Conservation (phyloP, 2,888 invertebrate genomes). For the Dione juno region DNA sequence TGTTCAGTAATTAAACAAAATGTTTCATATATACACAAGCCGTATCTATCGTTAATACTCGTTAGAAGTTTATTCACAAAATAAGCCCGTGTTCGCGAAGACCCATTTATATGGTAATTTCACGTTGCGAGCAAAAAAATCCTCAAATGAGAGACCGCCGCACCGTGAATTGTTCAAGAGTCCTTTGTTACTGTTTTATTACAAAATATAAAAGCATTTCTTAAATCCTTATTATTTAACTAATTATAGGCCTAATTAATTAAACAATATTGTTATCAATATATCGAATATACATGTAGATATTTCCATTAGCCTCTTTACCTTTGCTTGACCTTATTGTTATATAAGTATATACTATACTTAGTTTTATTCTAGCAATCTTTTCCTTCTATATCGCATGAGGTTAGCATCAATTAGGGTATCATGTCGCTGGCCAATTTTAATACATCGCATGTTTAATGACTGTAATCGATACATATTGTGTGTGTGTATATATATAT, state of each 20-base stretch:
- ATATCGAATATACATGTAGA: too few relatives aligned
- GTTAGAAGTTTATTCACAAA: slow-evolving; percentile 21
- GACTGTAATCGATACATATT: too few relatives aligned
- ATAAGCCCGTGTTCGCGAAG: slow-evolving; percentile 31
- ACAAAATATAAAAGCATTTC: slow-evolving; percentile 16
- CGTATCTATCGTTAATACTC: slow-evolving; percentile 22
- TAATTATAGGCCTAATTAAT: background rate
- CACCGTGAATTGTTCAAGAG: slow-evolving; percentile 27
- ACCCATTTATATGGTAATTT: slow-evolving; percentile 52
- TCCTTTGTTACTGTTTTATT: slow-evolving; percentile 35
- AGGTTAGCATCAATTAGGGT: too few relatives aligned
- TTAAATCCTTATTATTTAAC: background rate
- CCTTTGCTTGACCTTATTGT: too few relatives aligned
- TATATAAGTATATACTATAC: too few relatives aligned
- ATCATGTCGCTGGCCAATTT: too few relatives aligned
- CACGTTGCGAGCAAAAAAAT: slow-evolving; percentile 43
- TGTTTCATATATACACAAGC: slow-evolving; percentile 1
- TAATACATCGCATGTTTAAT: too few relatives aligned
- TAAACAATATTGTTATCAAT: too few relatives aligned
- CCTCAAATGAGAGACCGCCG: slow-evolving; percentile 16
- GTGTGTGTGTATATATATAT: too few relatives aligned
- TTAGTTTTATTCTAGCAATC: too few relatives aligned
- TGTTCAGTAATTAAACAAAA: slow-evolving; percentile 1
- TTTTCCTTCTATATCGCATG: too few relatives aligned
- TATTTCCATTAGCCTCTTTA: too few relatives aligned